Conservation (phyloP, 2,113 vertebrate genomes). For the Pelodiscus sinensis region DNA sequence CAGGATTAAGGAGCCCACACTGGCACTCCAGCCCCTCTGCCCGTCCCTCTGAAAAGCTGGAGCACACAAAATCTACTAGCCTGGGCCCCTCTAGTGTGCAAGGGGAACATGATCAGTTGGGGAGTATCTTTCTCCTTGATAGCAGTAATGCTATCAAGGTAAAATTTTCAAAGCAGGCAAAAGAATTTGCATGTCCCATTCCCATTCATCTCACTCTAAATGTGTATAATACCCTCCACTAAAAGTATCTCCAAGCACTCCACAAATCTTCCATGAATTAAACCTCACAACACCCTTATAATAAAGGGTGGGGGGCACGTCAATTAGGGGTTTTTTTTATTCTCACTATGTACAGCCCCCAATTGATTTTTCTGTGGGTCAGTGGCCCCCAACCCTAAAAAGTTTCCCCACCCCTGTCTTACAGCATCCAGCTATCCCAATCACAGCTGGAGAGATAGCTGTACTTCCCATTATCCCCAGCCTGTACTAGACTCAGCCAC, state of each 20-base stretch:
- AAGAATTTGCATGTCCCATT: slow-evolving; percentile 6
- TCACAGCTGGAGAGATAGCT: background rate
- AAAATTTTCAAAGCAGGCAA: background rate
- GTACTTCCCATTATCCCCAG: background rate
- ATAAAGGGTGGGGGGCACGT: no score
- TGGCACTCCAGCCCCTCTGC: no score
- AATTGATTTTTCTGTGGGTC: no score
- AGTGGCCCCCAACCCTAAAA: no score
- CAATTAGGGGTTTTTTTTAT: no score
- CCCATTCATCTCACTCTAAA: background rate
- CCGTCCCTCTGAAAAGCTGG: no score
- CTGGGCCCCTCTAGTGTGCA: no score
- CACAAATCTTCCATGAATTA: background rate
- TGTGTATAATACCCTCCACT: background rate
- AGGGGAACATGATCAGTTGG: no score
- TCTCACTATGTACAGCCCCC: no score
- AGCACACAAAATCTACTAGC: no score
- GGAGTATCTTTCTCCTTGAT: background rate
- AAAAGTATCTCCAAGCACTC: background rate
- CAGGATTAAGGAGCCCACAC: no score
- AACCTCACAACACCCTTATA: background rate
- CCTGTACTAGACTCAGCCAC: background rate
- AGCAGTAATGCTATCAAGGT: slow-evolving; percentile 38
- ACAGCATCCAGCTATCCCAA: background rate
- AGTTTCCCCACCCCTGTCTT: no score